These are phyloP conservation scores for Gopherus flavomarginatus DNA, from an alignment of 2,113 vertebrate species.

Conservation along the genomic window DNA sequence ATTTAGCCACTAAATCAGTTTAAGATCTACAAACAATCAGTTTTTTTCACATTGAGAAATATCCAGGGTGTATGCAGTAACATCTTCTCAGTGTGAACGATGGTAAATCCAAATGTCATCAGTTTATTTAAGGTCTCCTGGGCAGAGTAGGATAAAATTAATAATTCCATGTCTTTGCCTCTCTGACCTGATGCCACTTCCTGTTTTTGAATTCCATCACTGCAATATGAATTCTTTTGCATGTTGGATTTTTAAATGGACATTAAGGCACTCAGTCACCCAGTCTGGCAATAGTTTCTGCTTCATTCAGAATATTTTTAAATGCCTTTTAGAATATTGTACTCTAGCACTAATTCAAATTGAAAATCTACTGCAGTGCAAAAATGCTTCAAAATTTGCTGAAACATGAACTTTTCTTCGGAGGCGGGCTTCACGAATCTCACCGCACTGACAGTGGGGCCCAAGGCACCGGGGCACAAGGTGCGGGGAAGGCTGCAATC, in stretches of 20 bases:
- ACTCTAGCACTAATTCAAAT: background rate
- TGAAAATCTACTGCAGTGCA: background rate
- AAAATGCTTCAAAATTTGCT: background rate
- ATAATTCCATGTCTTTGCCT: background rate
- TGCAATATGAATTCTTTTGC: background rate
- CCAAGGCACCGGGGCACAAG: too few relatives aligned
- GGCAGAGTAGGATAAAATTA: background rate
- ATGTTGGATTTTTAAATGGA: background rate
- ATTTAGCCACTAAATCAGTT: background rate
- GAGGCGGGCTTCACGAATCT: too few relatives aligned
- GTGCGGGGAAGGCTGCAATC: too few relatives aligned
- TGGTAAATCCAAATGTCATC: background rate
- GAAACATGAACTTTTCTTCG: background rate
- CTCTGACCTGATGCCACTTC: background rate
- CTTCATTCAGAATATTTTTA: background rate
- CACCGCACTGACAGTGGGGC: too few relatives aligned
- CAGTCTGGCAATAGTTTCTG: background rate
- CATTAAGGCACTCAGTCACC: background rate
- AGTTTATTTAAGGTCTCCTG: background rate
- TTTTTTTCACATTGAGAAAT: background rate
- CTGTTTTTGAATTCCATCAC: background rate
- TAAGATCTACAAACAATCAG: background rate
- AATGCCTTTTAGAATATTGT: background rate
- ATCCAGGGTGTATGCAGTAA: background rate
- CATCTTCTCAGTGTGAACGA: background rate